phyloP scores from a whole-genome alignment of 1,140 invertebrate genomes.

The Mercenaria mercenaria region DNA sequence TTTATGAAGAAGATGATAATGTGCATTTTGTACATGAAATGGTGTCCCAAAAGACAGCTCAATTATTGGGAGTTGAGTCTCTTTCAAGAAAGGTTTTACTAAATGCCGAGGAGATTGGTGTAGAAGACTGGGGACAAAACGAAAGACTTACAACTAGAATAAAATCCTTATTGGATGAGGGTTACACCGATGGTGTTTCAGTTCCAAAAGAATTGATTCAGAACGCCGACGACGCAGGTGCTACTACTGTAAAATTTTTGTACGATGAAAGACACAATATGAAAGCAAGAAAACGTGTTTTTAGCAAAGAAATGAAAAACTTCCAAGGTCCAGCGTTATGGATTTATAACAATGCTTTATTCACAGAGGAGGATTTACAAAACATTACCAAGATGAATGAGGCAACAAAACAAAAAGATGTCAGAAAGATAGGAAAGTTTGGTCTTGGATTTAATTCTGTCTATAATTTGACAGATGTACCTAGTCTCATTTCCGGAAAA shows the following conservation, averaged over 20 bases:
- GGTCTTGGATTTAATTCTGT: conserved; percentile 83
- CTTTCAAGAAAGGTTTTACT: conserved; percentile 66
- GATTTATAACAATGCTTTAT: conserved; percentile 79
- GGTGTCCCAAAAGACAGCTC: conserved; percentile 65
- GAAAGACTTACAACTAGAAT: conserved; percentile 77
- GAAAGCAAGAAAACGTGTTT: conserved; percentile 68
- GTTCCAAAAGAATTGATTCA: conserved; percentile 81
- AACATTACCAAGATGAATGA: conserved; percentile 75
- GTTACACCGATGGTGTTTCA: conserved; percentile 79
- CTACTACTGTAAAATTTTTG: conserved; percentile 80
- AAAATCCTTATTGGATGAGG: conserved; percentile 66
- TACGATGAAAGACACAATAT: conserved; percentile 79
- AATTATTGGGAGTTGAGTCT: conserved; percentile 72
- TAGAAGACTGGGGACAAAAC: conserved; percentile 75
- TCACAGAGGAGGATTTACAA: conserved; percentile 78
- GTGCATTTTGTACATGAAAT: conserved; percentile 74
- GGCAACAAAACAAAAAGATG: conserved; percentile 78
- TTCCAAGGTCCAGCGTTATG: conserved; percentile 78
- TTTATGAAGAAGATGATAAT: conserved; percentile 54
- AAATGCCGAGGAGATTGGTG: conserved; percentile 66
- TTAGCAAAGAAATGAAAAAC: conserved; percentile 74
- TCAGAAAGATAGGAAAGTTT: conserved; percentile 80
- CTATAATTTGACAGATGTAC: conserved; percentile 81
- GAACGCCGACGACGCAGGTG: conserved; percentile 86
- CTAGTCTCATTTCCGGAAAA: conserved; percentile 23